phyloP scores from a whole-genome alignment of 1,140 invertebrate species.

The Drosophila bifasciata region DNA sequence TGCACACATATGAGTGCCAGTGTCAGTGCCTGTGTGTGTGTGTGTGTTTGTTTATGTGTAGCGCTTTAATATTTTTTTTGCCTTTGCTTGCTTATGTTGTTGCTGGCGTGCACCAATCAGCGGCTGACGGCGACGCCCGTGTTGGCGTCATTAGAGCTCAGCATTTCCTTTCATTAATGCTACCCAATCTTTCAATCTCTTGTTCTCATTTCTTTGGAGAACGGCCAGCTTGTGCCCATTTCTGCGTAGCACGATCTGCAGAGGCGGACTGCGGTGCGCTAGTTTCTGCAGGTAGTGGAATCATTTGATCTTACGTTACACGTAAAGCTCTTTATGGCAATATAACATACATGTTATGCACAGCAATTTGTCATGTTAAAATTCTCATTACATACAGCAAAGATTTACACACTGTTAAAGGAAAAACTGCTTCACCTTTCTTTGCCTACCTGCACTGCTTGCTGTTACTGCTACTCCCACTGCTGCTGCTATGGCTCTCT shows the following conservation, averaged over 20 bases:
- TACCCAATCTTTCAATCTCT: constrained; percentile 9
- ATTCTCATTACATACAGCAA: no score
- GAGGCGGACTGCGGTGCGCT: constrained; percentile 10
- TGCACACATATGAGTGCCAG: constrained; percentile 8
- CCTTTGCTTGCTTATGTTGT: constrained; percentile 44
- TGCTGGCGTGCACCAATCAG: constrained; percentile 74
- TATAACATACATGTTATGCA: no score
- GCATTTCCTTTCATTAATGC: constrained; percentile 53
- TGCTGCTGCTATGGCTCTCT: constrained; percentile 9
- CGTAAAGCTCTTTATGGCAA: no score
- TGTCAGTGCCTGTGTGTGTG: not conserved
- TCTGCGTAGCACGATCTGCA: constrained; percentile 44
- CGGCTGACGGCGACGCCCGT: constrained; percentile 19
- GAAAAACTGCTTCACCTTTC: no score
- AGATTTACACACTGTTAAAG: no score
- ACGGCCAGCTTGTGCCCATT: constrained; percentile 39
- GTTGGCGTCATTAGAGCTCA: constrained; percentile 37
- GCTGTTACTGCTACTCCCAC: no score
- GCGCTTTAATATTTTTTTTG: constrained; percentile 23
- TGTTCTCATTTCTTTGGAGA: constrained; percentile 16
- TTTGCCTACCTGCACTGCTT: no score
- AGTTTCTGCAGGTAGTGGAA: constrained; percentile 2
- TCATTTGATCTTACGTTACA: no score
- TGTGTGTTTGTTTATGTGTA: constrained; percentile 3
- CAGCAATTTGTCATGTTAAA: no score